phyloP scores from a whole-genome alignment of 1,140 invertebrate species.

The Nomia melanderi region DNA sequence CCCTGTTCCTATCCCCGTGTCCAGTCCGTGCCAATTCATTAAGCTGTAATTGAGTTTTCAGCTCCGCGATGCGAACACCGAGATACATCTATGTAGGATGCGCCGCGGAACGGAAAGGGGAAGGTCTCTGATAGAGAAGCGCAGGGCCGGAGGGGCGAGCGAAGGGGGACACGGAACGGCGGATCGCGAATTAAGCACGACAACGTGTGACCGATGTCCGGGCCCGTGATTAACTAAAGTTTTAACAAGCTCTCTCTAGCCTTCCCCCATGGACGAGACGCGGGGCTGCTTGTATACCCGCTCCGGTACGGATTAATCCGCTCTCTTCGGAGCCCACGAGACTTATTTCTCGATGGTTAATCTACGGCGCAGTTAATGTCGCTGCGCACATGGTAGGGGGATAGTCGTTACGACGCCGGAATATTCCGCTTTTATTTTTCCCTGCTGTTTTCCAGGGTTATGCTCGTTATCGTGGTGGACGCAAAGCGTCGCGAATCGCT shows the following conservation, averaged over 20 bases:
- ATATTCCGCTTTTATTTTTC: not conserved
- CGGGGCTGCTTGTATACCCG: not conserved
- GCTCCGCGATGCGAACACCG: conserved; percentile 72
- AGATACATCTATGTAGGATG: conserved; percentile 74
- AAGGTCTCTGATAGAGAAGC: conserved; percentile 43
- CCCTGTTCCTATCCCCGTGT: conserved; percentile 17
- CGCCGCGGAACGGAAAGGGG: conserved; percentile 33
- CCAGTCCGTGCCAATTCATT: conserved; percentile 74
- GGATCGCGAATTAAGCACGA: conserved; percentile 74
- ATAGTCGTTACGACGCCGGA: conserved; percentile 21
- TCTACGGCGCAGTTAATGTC: conserved; percentile 43
- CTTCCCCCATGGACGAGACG: not conserved
- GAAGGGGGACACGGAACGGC: conserved; percentile 49
- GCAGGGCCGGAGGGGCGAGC: conserved; percentile 1
- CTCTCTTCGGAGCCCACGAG: not conserved
- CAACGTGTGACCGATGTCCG: conserved; percentile 76
- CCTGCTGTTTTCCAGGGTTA: not conserved
- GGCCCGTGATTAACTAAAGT: conserved; percentile 75
- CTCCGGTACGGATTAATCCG: conserved; percentile 38
- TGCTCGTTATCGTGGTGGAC: no score
- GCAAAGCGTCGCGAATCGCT: not conserved
- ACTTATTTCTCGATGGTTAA: conserved; percentile 36
- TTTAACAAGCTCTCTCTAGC: conserved; percentile 73
- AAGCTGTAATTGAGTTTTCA: conserved; percentile 79
- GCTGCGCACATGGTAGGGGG: not conserved